These are phyloP conservation scores for Limnephilus marmoratus DNA, from an alignment of 2,888 invertebrate genomes.

Conservation along the genomic window DNA sequence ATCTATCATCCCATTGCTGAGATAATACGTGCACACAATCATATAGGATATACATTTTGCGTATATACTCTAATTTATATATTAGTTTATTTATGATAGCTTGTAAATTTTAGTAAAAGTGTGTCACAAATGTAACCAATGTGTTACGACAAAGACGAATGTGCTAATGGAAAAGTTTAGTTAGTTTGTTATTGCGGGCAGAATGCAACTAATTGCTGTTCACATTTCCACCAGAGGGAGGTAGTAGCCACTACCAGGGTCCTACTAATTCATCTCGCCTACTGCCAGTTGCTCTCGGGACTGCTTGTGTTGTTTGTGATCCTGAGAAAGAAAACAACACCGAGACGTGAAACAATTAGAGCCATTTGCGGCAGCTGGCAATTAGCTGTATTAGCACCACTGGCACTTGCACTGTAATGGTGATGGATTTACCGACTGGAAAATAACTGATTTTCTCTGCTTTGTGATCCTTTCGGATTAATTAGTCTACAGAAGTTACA, in stretches of 20 bases:
- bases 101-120: background rate
- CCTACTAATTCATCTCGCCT: background rate
- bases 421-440: background rate
- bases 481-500: too few relatives aligned
- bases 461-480: background rate
- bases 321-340: background rate
- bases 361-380: conserved; percentile 26
- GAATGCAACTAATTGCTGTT: background rate
- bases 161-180: conserved; percentile 20
- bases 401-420: background rate
- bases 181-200: conserved; percentile 3
- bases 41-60: too few relatives aligned
- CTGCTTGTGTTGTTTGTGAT: background rate
- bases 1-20: too few relatives aligned
- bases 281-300: background rate
- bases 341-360: conserved; percentile 45
- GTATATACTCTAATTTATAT: too few relatives aligned
- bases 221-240: background rate
- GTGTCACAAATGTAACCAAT: background rate
- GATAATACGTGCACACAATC: too few relatives aligned
- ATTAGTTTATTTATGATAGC: background rate
- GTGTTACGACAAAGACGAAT: background rate
- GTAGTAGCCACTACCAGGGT: background rate
- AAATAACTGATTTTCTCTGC: background rate
- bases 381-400: conserved; percentile 23